Evolutionary conservation across 1,140 invertebrate species (phyloP).

Genomic region (Aphelinus certus): DNA sequence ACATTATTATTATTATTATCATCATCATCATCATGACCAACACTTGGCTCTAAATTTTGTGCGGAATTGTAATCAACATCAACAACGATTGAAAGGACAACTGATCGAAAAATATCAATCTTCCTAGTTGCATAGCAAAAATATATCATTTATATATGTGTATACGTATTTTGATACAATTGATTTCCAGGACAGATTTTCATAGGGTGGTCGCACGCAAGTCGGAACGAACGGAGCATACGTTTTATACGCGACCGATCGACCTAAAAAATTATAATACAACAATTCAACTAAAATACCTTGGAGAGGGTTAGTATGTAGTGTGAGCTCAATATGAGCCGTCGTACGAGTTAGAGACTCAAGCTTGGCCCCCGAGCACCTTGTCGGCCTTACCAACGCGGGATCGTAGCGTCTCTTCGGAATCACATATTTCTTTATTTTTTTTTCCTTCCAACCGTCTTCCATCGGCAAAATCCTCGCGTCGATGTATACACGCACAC

Average conservation of each 20-base stretch:
- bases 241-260: conserved; percentile 29
- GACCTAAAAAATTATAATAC: conserved; percentile 42
- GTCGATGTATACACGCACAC: not conserved
- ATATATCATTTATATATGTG: conserved; percentile 1
- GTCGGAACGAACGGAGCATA: not conserved
- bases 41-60: not conserved
- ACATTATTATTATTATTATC: not conserved
- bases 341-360: conserved; percentile 52
- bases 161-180: conserved; percentile 9
- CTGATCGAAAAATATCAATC: conserved; percentile 10
- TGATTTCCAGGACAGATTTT: conserved; percentile 28
- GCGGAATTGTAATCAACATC: not conserved
- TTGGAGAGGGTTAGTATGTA: conserved; percentile 47
- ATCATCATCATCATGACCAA: no score
- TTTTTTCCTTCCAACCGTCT: not conserved
- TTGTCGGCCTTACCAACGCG: conserved; percentile 25
- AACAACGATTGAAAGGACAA: not conserved
- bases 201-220: conserved; percentile 9
- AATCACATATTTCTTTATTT: not conserved
- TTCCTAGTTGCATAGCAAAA: not conserved
- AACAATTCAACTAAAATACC: conserved; percentile 58
- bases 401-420: conserved; percentile 2
- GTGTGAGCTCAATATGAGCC: conserved; percentile 60
- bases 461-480: no score
- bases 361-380: conserved; percentile 41